Base-by-base conservation (phyloP, 1,140 invertebrate genomes). In the Philotrypesis tridentata region DNA sequence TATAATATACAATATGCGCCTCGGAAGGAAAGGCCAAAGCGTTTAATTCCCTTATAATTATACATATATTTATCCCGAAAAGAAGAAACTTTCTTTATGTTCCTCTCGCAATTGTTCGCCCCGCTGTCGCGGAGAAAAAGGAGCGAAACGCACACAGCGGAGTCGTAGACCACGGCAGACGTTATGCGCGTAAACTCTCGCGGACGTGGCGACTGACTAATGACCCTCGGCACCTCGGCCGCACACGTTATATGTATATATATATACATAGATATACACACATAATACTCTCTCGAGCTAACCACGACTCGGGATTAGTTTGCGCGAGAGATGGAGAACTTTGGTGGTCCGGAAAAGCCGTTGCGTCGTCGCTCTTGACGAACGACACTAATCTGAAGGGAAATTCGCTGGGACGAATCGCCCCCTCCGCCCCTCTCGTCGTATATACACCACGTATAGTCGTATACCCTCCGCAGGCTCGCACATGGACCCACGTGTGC, bases 371-470 rank as follows among this genome's bases (percentile, higher is more conserved):
- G 48, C 48, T 55, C 40, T 25, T 70, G 76, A 48, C 37, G 65
- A 78, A 78, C 40, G 37, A 43, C 76, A 70, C 76, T 70, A 78
- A 78, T 78, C 76, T 55, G 40, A 43, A 55, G 65, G 76, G 40
- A 78, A 78, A 78, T 78, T 78, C 63, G 63, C 76, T 77, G 25
- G 33, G 61, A n/a, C 3, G n/a, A n/a, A 21, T 23, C 14, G 43
- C 40, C 60, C 37, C 74, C 61, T 43, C 21, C 8, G 33, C 23
- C 25, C 9, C 27, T 27, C 23, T 27, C 29, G 55, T 37, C 74
- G 65, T 77, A 40, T 65, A 23, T 76, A 17, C 17, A 55, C 48
- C 74, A 67, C 27, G 74, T 27, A 60, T 76, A n/a, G n/a, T 43
- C 8, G 17, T 55, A 17, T 23, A 37, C 61, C 67, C 14, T 67